Base-by-base conservation (phyloP, 2,888 invertebrate species). In the Thyatira batis region DNA sequence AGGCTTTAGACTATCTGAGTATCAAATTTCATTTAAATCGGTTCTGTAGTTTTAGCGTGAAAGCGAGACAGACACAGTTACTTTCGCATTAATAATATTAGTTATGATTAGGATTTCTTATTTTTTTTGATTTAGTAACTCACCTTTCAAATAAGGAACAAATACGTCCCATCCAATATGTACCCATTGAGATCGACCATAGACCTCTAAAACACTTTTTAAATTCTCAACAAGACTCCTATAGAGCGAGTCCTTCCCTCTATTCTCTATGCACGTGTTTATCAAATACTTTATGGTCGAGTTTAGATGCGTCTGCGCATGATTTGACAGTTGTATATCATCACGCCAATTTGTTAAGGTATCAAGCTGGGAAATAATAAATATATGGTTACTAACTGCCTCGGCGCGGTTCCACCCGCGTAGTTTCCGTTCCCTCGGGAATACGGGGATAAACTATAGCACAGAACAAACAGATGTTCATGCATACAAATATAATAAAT, bases 101-200 rank as follows among this genome's bases (percentile, higher is more conserved):
- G 8, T 30, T 23, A n/a, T n/a, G n/a, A n/a, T n/a, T n/a, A n/a
- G n/a, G n/a, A n/a, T n/a, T n/a, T n/a, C n/a, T n/a, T n/a, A n/a
- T n/a, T n/a, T n/a, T n/a, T n/a, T n/a, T n/a, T n/a, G n/a, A n/a
- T n/a, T n/a, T n/a, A n/a, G n/a, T 33, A 17, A 56, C 53, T 54
- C 59, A 85, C 86, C 80, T 50, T 50, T 39, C 10, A 77, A 58
- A 63, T 65, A 61, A 2, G 59, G 60, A 25, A 73, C 64, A 20
- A 85, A 78, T 0, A 68, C 59, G 0, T 50, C 54, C 82, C 84
- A 84, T 6, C 60, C 30, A 0, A 85, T 52, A 0, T 49, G 57
- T 0, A 76, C 53, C n/a, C n/a, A n/a, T n/a, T n/a, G n/a, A 2
- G 54, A 60, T 0, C 43, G 20, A 0, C 68, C 70, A 58, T 78